Base-by-base conservation (phyloP, 2,113 vertebrate species). In the Pipra filicauda region DNA sequence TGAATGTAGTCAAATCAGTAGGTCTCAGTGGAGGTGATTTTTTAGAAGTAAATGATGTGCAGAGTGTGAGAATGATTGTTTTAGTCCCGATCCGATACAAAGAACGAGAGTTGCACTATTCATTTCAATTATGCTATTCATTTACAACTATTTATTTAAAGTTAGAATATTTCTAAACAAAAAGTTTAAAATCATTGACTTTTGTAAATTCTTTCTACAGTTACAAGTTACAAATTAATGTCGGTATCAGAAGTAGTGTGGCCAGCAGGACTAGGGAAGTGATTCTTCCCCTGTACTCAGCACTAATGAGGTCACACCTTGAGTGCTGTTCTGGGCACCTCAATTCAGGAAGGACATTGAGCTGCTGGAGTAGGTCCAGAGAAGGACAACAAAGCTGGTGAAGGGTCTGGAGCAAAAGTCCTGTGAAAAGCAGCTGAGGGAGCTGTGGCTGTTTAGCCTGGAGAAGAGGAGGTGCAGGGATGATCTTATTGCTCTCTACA, bases 341-440 rank as follows among this genome's bases (percentile, higher is more conserved):
- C 9, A n/a, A 6, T 43, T 49, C 16, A 26, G 12, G 12, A 51
- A 51, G 22, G 33, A 44, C 8, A 33, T 4, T 13, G 43, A 37
- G 14, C 6, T 8, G 8, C 35, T 10, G 4, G 24, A 58, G 7
- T 0, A 0, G 28, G 12, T 43, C 26, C 21, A 58, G 31, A 66
- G 18, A 51, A 58, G 26, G 21, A 17, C 17, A 51, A 15, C 7
- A 43, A 15, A 65, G 7, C 8, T 15, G 75, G 17, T 22, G 17
- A 35, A 31, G 15, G 37, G 7, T 58, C 27, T 43, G 43, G 35
- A 66, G 17, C 27, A 51, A 12, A 58, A 43, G 2, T 28, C 7
- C 43, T 33, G 6, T 23, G 13, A 66, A 35, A 17, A 23, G 22
- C 5, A 33, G 15, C 35, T 57, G 37, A 37, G 22, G 54, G 21